phyloP scores from a whole-genome alignment of 2,113 vertebrate genomes.

The Nothobranchius furzeri region DNA sequence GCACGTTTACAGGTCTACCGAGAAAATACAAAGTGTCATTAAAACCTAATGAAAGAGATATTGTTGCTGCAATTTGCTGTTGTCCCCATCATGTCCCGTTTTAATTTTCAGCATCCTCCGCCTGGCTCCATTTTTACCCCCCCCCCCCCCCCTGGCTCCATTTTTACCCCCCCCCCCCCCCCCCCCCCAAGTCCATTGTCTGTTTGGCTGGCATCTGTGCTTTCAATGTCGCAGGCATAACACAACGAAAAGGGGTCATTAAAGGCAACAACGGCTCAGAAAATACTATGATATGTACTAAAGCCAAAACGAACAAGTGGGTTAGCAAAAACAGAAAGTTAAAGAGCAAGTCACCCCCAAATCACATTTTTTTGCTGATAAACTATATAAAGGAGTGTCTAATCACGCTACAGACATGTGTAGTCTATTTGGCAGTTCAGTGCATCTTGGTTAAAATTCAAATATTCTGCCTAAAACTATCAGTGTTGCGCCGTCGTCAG shows the following conservation, averaged over 20 bases:
- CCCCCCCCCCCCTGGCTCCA: constrained; percentile 6
- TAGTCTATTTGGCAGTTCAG: too few species aligned
- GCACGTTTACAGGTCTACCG: constrained; percentile 58
- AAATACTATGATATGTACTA: constrained; percentile 9
- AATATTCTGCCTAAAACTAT: too few species aligned
- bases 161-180: constrained; percentile 15
- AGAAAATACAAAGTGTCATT: constrained; percentile 58
- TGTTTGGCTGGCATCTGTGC: constrained; percentile 21
- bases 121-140: constrained; percentile 27
- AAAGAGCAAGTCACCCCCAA: too few species aligned
- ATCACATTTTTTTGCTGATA: too few species aligned
- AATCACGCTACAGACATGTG: too few species aligned
- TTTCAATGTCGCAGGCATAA: constrained; percentile 47
- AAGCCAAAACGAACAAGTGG: constrained; percentile 13
- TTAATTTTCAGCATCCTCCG: constrained; percentile 25
- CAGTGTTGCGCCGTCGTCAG: too few species aligned
- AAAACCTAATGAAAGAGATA: constrained; percentile 48
- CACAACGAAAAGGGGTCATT: constrained; percentile 63
- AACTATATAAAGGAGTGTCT: too few species aligned
- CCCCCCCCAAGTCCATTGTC: not conserved
- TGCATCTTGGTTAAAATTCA: too few species aligned
- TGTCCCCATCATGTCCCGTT: constrained; percentile 20
- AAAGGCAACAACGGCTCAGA: constrained; percentile 61
- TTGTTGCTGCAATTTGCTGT: constrained; percentile 29
- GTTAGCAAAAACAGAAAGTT: constrained; percentile 8